Evolutionary conservation across 2,113 vertebrate species (phyloP).

Genomic region (Lanius collurio): DNA sequence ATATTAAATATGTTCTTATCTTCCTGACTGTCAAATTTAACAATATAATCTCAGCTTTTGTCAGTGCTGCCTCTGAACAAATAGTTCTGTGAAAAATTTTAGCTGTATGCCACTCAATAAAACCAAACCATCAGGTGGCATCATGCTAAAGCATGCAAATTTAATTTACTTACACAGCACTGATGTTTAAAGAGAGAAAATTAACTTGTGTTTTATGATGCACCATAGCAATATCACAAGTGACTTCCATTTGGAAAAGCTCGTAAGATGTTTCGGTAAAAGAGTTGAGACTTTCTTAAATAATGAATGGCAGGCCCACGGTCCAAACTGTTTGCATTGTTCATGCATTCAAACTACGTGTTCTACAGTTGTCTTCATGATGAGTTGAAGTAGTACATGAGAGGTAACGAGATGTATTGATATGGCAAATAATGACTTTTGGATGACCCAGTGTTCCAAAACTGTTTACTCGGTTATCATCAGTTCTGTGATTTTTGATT

Average conservation of each 20-base stretch:
- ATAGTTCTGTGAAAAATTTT: not conserved
- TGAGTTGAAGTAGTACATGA: not conserved
- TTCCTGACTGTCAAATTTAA: not conserved
- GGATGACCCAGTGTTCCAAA: slow-evolving; percentile 20
- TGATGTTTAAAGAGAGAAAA: not conserved
- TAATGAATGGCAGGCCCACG: not conserved
- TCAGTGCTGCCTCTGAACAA: not conserved
- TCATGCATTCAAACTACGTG: not conserved
- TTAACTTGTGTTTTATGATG: not conserved
- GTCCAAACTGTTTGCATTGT: not conserved
- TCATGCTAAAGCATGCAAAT: not conserved
- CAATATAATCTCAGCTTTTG: not conserved
- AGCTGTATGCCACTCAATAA: not conserved
- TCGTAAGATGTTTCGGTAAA: not conserved
- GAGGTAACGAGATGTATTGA: not conserved
- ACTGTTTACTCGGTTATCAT: slow-evolving; percentile 13
- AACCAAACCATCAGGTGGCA: not conserved
- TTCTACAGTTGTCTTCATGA: not conserved
- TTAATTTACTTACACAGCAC: not conserved
- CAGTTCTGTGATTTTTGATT: slow-evolving; percentile 3
- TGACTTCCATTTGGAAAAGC: not conserved
- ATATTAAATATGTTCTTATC: not conserved
- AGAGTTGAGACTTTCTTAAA: not conserved
- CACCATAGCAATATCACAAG: not conserved
- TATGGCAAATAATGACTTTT: slow-evolving; percentile 34